phyloP scores from a whole-genome alignment of 2,888 invertebrate species.

The Trichopoda pennipes region DNA sequence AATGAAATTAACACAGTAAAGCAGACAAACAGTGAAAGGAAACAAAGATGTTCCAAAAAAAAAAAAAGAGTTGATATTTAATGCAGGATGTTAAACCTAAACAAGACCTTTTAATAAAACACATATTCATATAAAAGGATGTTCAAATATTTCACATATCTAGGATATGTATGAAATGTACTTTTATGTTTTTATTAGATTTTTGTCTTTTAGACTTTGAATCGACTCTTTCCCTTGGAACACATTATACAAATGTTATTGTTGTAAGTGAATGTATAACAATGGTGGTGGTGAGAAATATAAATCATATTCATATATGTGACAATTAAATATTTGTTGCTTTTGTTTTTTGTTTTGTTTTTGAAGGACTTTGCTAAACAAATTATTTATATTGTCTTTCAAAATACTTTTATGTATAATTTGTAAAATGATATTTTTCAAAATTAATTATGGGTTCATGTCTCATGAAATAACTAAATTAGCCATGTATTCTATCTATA shows the following conservation, averaged over 20 bases:
- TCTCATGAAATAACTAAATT: constrained; percentile 6
- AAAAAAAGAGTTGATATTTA: constrained; percentile 38
- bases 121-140: constrained; percentile 24
- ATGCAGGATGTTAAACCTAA: constrained; percentile 20
- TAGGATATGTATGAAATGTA: constrained; percentile 26
- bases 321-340: constrained; percentile 61
- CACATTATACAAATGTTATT: neutral
- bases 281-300: constrained; percentile 7
- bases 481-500: constrained; percentile 3
- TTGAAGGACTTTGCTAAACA: constrained; percentile 48
- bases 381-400: constrained; percentile 57
- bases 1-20: constrained; percentile 50
- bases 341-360: constrained; percentile 22
- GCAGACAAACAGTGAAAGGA: neutral
- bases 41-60: neutral
- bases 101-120: neutral
- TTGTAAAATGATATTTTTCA: constrained; percentile 49
- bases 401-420: constrained; percentile 45
- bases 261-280: neutral
- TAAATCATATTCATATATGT: constrained; percentile 48
- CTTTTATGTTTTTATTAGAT: constrained; percentile 35
- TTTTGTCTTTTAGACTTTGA: constrained; percentile 20
- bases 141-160: constrained; percentile 56
- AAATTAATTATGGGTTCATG: constrained; percentile 54
- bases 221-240: neutral